Conservation (phyloP, 2,888 invertebrate species). For the Himalopsyche japonica region DNA sequence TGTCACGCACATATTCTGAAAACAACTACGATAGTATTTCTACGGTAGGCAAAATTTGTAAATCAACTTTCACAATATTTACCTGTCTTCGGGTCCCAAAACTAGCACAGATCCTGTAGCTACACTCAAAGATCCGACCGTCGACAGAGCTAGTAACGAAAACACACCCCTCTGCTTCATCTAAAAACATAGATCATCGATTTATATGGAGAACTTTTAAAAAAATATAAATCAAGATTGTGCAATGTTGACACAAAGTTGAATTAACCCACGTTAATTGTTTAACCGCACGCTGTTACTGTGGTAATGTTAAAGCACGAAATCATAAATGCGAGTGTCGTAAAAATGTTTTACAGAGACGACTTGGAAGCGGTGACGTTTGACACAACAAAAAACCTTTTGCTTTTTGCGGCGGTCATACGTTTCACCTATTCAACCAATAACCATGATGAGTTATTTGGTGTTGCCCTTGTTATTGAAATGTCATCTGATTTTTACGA, state of each 20-base stretch:
- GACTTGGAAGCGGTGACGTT: neutral
- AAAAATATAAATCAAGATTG: neutral
- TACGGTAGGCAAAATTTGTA: neutral
- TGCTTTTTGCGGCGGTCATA: neutral
- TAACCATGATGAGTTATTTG: neutral
- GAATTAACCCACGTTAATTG: neutral
- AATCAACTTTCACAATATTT: constrained; percentile 27
- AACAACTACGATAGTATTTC: neutral
- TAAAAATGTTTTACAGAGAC: neutral
- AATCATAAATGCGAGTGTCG: neutral
- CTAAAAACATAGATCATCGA: constrained; percentile 44
- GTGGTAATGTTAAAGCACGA: neutral
- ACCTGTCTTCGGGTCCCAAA: constrained; percentile 59
- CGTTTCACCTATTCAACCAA: neutral
- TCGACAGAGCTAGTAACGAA: constrained; percentile 49
- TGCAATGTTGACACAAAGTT: neutral
- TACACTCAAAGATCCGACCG: constrained; percentile 50
- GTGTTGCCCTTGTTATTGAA: neutral
- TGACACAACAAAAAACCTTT: neutral
- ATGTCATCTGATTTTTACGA: neutral
- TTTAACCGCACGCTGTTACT: neutral
- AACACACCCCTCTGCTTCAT: constrained; percentile 49
- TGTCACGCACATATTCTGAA: neutral
- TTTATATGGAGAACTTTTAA: neutral
- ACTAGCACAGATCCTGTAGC: constrained; percentile 53